Conservation (phyloP, 2,888 invertebrate genomes). For the Melinaea menophilus region DNA sequence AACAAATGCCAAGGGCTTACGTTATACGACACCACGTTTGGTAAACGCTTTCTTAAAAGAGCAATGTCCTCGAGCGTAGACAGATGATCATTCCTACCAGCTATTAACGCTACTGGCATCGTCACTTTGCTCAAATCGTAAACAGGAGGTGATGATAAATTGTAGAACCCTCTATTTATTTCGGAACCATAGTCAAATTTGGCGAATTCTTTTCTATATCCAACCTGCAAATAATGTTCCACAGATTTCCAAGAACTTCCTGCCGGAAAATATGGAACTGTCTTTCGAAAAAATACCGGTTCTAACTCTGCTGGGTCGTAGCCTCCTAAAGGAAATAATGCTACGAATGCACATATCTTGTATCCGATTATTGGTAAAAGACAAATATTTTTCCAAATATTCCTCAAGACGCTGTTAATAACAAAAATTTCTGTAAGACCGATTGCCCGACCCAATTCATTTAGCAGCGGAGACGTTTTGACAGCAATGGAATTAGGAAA, state of each 20-base stretch:
- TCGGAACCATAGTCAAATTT: slow-evolving; percentile 41
- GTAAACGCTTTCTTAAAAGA: slow-evolving; percentile 31
- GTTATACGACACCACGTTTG: slow-evolving; percentile 37
- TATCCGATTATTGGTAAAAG: slow-evolving; percentile 17
- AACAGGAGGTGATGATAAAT: slow-evolving; percentile 33
- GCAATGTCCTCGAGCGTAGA: slow-evolving; percentile 34
- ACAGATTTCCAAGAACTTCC: slow-evolving; percentile 46
- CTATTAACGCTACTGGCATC: slow-evolving; percentile 35
- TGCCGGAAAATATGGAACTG: slow-evolving; percentile 41
- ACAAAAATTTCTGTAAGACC: slow-evolving; percentile 30
- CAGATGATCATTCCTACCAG: slow-evolving; percentile 36
- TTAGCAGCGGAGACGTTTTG: slow-evolving; percentile 37
- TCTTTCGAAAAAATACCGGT: slow-evolving; percentile 29
- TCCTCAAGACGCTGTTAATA: slow-evolving; percentile 2
- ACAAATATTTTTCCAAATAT: slow-evolving; percentile 20
- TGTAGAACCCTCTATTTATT: slow-evolving; percentile 33
- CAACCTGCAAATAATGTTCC: slow-evolving; percentile 43
- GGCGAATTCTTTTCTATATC: slow-evolving; percentile 36
- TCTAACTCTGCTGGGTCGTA: slow-evolving; percentile 32
- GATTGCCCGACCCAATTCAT: slow-evolving; percentile 13
- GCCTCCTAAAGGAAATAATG: slow-evolving; percentile 37
- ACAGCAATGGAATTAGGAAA: slow-evolving; percentile 40
- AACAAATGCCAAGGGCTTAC: slow-evolving; percentile 27
- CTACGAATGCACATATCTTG: slow-evolving; percentile 53
- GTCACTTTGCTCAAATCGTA: slow-evolving; percentile 40